Conservation (phyloP, 2,113 vertebrate species). For the Naja naja region DNA sequence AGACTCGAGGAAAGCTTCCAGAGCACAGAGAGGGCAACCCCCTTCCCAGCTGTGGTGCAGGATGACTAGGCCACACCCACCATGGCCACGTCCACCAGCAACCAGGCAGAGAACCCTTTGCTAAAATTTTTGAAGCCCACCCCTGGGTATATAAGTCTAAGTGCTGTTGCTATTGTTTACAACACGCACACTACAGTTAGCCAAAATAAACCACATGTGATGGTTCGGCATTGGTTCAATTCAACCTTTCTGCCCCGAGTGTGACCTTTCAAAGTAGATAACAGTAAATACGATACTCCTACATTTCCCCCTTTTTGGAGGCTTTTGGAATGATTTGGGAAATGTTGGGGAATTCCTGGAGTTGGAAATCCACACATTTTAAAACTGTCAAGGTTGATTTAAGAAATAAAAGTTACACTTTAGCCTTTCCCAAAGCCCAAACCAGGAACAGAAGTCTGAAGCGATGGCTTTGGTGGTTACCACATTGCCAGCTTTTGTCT, state of each 20-base stretch:
- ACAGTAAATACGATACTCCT: neutral
- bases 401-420: neutral
- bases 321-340: neutral
- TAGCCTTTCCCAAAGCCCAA: neutral
- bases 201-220: neutral
- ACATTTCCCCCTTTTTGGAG: neutral
- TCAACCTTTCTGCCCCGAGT: neutral
- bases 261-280: neutral
- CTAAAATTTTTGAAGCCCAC: no score
- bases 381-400: neutral
- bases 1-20: no score
- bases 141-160: no score
- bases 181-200: neutral
- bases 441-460: neutral
- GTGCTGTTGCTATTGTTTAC: neutral
- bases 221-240: neutral
- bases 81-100: no score
- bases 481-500: neutral
- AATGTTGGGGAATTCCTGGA: neutral
- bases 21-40: no score
- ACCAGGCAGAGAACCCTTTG: no score
- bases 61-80: no score
- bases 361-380: neutral
- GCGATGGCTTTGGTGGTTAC: neutral
- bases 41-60: no score